Conservation (phyloP, 2,113 vertebrate genomes). For the Stigmatopora nigra region DNA sequence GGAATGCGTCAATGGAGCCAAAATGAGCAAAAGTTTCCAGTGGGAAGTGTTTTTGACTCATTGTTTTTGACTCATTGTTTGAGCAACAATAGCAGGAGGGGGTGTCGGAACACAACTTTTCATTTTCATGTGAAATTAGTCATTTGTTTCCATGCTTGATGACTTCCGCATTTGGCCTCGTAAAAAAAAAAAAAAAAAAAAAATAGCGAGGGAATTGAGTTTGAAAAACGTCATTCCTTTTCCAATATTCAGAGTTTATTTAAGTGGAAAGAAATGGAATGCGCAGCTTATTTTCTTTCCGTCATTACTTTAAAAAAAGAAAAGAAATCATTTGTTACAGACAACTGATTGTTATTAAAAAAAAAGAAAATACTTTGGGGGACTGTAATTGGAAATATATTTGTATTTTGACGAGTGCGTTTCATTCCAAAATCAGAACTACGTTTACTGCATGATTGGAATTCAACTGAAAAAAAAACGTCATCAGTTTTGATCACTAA, state of each 20-base stretch:
- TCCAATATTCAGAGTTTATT: neutral
- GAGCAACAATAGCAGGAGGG: neutral
- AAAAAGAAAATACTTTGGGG: too few species aligned
- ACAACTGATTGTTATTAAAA: too few species aligned
- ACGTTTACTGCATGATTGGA: too few species aligned
- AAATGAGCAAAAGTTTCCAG: neutral
- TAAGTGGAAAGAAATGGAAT: neutral
- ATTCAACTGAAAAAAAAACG: too few species aligned
- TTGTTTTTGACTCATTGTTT: neutral
- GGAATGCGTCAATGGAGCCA: neutral
- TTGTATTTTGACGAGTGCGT: too few species aligned
- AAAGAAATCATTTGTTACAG: too few species aligned
- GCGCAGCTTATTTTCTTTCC: neutral
- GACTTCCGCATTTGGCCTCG: neutral
- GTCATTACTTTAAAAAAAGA: too few species aligned
- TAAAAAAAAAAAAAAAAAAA: neutral
- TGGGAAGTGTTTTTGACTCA: neutral
- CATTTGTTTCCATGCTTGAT: neutral
- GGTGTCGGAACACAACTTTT: neutral
- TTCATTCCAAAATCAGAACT: too few species aligned
- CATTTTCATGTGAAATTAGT: neutral
- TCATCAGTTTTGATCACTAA: too few species aligned
- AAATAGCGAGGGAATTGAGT: neutral
- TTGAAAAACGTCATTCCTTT: neutral
- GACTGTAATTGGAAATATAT: too few species aligned